Base-by-base conservation (phyloP, 2,113 vertebrate species). In the Crocuta crocuta region DNA sequence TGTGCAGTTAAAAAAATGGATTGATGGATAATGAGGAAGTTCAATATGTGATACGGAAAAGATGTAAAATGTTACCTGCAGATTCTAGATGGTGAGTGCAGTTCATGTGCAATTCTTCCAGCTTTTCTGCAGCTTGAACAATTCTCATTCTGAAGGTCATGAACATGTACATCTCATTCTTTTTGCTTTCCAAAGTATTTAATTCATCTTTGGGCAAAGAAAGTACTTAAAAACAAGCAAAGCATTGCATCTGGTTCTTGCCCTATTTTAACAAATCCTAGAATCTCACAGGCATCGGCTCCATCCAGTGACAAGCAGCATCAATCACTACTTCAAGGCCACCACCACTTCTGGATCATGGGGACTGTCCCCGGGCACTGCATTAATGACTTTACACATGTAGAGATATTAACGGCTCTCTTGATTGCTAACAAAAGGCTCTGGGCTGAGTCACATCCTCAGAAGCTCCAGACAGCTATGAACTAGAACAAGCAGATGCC, bases 181-280 rank as follows among this genome's bases (percentile, higher is more conserved):
- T 93, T 94, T 80, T 76, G 33, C 31, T 63, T 84, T 91, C 53
- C 23, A 45, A 91, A 82, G 23, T 71, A 97, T 39, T 95, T 84
- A 35, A 63, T 73, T 95, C 89, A 95, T 35, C 15, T 74, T 45
- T 86, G 80, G 48, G 55, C 61, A 63, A 86, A 94, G 53, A 86
- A 81, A 94, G 66, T 71, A 61, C 68, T 83, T 73, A 10, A 43
- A 78, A 94, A 76, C 65, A 84, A 55, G 35, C 17, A 76, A 74
- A 94, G 31, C 23, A 23, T 55, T 35, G 80, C 80, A 35, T n/a
- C 50, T 39, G 8, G 31, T 24, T 66, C 26, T 94, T 71, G 48
- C 3, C 43, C 65, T 73, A 1, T 58, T 83, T 92, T 80, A n/a
- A 55, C 16, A 92, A 84, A 48, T 73, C 10, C 21, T 61, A 16